Evolutionary conservation across 2,113 vertebrate species (phyloP), one percentile per base, ranked within the genome.

Genomic region (Onychorhynchus coronatus): DNA sequence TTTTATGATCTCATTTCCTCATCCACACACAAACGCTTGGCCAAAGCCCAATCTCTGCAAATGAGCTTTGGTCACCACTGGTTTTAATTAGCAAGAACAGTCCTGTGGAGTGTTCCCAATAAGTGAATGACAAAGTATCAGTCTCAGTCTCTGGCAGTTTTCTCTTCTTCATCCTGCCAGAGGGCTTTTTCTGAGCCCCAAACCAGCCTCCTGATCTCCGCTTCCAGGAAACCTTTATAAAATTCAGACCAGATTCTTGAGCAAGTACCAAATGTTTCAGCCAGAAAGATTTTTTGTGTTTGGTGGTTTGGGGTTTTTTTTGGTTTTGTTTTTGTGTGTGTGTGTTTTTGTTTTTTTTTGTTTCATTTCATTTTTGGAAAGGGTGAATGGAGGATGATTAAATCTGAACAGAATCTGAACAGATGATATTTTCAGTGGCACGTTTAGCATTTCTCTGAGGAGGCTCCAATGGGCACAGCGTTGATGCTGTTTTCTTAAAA

Each of bases 201-300:
- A 85, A 95, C 72, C 67, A 96, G 91, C 41, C 85, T 79, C 96
- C 96, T 97, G 96, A 97, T 97, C 92, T 97, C 68, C 0, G 23
- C 91, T 97, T 97, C 95, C 97, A 96, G 97, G 96, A 97, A 97
- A 96, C 80, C 93, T 97, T 95, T 72, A 72, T 92, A 85, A 97
- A 97, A 97, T 96, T 91, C 91, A 93, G 91, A 94, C 91, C 94
- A 97, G 96, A 97, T 96, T 97, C 93, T 95, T 94, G 91, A 97
- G 91, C 76, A 73, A 85, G 93, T 95, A 96, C 88, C 96, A 97
- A 97, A 89, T 95, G 93, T 91, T 97, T 95, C 87, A 82, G 77
- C 92, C 91, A 97, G 88, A 72, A 92, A 95, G 47, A 62, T 72
- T 88, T 86, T 21, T 84, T n/a, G n/a, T n/a, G n/a, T n/a, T n/a